phyloP scores from a whole-genome alignment of 2,888 invertebrate genomes.

The Panopea generosa region DNA sequence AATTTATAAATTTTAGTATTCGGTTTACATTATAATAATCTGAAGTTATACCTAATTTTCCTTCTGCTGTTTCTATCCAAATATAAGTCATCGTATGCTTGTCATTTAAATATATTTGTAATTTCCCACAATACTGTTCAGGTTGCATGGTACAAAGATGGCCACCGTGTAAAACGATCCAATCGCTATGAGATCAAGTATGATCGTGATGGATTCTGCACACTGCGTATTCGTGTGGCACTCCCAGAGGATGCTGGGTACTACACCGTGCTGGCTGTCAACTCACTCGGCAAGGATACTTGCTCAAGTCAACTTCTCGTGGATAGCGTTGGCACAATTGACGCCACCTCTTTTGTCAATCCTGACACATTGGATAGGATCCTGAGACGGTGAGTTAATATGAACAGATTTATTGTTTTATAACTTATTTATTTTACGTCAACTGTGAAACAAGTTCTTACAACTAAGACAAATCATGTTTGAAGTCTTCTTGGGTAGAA shows the following conservation, averaged over 20 bases:
- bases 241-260: constrained; percentile 93
- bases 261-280: constrained; percentile 96
- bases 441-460: too few relatives aligned
- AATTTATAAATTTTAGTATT: too few relatives aligned
- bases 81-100: too few relatives aligned
- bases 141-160: constrained; percentile 99
- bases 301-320: constrained; percentile 83
- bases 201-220: constrained; percentile 93
- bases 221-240: constrained; percentile 93
- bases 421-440: too few relatives aligned
- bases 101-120: too few relatives aligned
- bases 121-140: constrained; percentile 70
- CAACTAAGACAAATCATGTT: too few relatives aligned
- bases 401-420: too few relatives aligned
- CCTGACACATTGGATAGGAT: constrained; percentile 83
- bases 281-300: constrained; percentile 89
- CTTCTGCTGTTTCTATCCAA: too few relatives aligned
- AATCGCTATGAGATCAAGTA: constrained; percentile 91
- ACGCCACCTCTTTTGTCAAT: constrained; percentile 84
- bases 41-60: too few relatives aligned
- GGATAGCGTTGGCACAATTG: constrained; percentile 81
- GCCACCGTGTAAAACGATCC: constrained; percentile 92
- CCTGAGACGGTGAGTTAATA: constrained; percentile 70
- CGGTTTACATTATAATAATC: too few relatives aligned
- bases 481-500: too few relatives aligned